Conservation (phyloP, 2,888 invertebrate genomes). For the Silvanus unidentatus region DNA sequence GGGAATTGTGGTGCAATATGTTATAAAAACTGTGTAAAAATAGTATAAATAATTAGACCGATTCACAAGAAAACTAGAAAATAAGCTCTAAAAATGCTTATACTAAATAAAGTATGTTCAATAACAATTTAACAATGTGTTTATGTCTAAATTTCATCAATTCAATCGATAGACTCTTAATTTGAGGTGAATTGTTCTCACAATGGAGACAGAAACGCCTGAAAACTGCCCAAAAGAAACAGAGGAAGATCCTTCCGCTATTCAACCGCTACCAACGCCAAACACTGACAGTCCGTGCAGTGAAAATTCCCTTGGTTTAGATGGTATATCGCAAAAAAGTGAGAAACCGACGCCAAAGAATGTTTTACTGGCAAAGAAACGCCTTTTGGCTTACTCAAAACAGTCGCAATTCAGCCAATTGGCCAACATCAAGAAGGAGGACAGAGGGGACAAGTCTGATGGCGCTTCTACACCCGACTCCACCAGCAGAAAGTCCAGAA, state of each 20-base stretch:
- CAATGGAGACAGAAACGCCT: not conserved
- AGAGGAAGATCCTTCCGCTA: not conserved
- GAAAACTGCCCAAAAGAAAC: not conserved
- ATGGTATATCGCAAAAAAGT: slow-evolving; percentile 9
- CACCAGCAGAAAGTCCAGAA: not conserved
- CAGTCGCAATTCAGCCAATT: too few species aligned
- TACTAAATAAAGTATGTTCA: too few species aligned
- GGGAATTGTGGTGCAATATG: not conserved
- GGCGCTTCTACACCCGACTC: not conserved
- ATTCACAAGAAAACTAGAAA: not conserved
- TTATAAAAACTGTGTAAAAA: not conserved
- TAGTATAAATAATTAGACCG: not conserved
- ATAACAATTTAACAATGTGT: too few species aligned
- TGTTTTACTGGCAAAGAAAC: slow-evolving; percentile 36
- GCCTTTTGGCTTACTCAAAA: slow-evolving; percentile 37
- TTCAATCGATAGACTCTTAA: too few species aligned
- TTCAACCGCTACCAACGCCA: not conserved
- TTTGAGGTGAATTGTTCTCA: too few species aligned
- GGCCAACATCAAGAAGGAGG: not conserved
- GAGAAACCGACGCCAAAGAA: slow-evolving; percentile 27
- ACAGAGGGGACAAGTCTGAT: not conserved
- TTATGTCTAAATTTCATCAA: too few species aligned
- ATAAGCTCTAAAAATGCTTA: not conserved
- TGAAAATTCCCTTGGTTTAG: slow-evolving; percentile 6
- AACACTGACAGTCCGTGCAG: not conserved